Conservation (phyloP, 2,113 vertebrate genomes). For the Madoqua kirkii region DNA sequence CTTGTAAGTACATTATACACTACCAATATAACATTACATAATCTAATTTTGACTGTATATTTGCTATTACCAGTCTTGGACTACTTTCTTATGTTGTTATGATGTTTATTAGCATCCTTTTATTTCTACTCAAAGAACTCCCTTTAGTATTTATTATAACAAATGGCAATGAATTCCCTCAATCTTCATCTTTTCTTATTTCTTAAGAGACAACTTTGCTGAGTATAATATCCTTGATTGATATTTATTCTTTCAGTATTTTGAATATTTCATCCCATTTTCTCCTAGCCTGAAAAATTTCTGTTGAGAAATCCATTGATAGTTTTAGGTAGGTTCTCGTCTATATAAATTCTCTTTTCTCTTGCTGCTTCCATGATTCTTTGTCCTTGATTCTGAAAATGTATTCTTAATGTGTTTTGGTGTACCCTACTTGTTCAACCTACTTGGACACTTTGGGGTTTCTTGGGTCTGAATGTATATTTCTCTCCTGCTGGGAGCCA, state of each 20-base stretch:
- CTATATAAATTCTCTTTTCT: not conserved
- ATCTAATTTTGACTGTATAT: not conserved
- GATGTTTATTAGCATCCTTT: not conserved
- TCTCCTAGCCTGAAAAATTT: too few species aligned
- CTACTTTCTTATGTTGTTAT: not conserved
- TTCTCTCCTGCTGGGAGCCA: not conserved
- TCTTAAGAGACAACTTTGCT: not conserved
- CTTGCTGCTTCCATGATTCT: not conserved
- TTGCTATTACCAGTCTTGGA: not conserved
- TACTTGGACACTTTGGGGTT: not conserved
- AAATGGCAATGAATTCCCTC: not conserved
- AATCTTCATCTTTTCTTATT: not conserved
- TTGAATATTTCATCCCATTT: not conserved
- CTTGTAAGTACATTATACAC: not conserved
- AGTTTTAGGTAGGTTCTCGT: not conserved
- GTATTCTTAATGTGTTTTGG: not conserved
- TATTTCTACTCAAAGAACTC: not conserved
- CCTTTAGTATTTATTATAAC: not conserved
- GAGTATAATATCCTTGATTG: not conserved
- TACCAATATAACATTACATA: not conserved
- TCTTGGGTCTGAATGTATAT: not conserved
- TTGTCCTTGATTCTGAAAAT: not conserved
- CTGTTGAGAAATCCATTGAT: too few species aligned
- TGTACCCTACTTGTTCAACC: not conserved
- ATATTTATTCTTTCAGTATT: not conserved